Conservation (phyloP, 2,113 vertebrate species). For the Aspidoscelis tigris region DNA sequence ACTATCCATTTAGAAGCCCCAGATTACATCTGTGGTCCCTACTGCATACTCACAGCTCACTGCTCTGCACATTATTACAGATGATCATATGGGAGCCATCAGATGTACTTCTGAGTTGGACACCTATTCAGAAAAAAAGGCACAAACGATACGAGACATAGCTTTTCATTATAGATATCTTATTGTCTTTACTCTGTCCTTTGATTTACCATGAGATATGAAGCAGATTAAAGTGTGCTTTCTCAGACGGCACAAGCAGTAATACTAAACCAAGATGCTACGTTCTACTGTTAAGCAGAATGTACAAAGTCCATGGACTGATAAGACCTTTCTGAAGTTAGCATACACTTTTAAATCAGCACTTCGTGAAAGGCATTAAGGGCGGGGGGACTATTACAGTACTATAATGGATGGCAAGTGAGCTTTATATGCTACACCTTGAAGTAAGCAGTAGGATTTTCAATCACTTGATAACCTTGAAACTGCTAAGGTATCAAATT, state of each 20-base stretch:
- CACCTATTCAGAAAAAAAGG: background rate
- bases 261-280: slow-evolving; percentile 31
- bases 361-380: slow-evolving; percentile 81
- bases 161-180: slow-evolving; percentile 46
- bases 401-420: slow-evolving; percentile 78
- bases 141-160: slow-evolving; percentile 19
- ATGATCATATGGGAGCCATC: background rate
- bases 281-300: slow-evolving; percentile 47
- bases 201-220: slow-evolving; percentile 52
- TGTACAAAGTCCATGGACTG: slow-evolving; percentile 48
- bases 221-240: slow-evolving; percentile 65
- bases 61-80: background rate
- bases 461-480: slow-evolving; percentile 88
- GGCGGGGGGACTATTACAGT: slow-evolving; percentile 74
- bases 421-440: slow-evolving; percentile 82
- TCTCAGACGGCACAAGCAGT: slow-evolving; percentile 26
- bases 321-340: slow-evolving; percentile 75
- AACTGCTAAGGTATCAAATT: slow-evolving; percentile 84
- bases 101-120: too few species aligned
- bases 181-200: slow-evolving; percentile 41
- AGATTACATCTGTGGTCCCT: background rate
- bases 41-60: background rate
- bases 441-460: slow-evolving; percentile 83
- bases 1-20: background rate
- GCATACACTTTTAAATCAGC: slow-evolving; percentile 80